phyloP scores from a whole-genome alignment of 2,888 invertebrate species.

The Nesidiocoris tenuis region DNA sequence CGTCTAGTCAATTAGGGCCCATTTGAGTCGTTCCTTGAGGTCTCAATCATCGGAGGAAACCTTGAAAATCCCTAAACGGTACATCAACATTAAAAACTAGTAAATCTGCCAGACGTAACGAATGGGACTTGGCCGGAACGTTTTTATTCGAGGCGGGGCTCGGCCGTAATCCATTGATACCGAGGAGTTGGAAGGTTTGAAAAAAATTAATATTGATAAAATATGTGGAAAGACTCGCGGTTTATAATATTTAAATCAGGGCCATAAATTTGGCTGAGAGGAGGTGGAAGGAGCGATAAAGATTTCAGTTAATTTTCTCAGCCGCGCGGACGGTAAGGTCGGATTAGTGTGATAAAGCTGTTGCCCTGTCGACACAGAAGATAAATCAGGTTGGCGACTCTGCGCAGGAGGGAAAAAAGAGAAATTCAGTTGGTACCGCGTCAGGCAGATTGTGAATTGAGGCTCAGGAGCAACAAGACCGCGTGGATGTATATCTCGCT shows the following conservation, averaged over 20 bases:
- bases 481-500: constrained; percentile 10
- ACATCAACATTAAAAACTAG: constrained; percentile 35
- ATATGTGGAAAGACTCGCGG: constrained; percentile 32
- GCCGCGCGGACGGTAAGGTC: constrained; percentile 23
- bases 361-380: constrained; percentile 40
- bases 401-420: constrained; percentile 4
- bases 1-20: not conserved
- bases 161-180: constrained; percentile 27
- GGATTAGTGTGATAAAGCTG: constrained; percentile 44
- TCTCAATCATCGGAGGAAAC: not conserved
- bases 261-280: constrained; percentile 18
- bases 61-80: not conserved
- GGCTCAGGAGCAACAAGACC: not conserved
- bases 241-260: constrained; percentile 41
- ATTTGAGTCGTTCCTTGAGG: not conserved
- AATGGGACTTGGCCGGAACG: constrained; percentile 10
- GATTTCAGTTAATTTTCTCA: constrained; percentile 42
- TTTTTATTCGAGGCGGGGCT: constrained; percentile 24
- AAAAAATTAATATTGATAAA: constrained; percentile 42
- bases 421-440: constrained; percentile 11
- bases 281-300: constrained; percentile 24
- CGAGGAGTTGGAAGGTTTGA: constrained; percentile 2
- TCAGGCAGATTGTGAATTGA: not conserved
- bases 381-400: constrained; percentile 38
- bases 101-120: constrained; percentile 35